These are phyloP conservation scores for Caenorhabditis virilis DNA, from an alignment of 2,888 invertebrate species.

Conservation along the genomic window DNA sequence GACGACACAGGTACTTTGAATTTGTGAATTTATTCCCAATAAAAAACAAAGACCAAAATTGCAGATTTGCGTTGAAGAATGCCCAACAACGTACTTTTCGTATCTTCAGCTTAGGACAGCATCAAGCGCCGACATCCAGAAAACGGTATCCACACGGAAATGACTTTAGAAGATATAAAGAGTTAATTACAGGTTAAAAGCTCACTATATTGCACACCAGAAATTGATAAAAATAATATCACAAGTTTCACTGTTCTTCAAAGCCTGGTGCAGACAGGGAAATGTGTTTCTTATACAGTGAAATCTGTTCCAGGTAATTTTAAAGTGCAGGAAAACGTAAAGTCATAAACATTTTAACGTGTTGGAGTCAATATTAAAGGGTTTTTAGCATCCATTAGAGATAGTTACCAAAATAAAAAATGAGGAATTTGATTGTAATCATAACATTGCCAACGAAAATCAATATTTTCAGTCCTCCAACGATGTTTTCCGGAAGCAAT, in stretches of 20 bases:
- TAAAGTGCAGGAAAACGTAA: too few species aligned
- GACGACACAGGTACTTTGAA: conserved; percentile 63
- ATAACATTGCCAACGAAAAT: too few species aligned
- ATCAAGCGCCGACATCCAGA: conserved; percentile 29
- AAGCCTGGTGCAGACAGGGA: conserved; percentile 41
- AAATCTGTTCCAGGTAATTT: conserved; percentile 56
- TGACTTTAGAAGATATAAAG: too few species aligned
- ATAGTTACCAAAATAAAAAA: too few species aligned
- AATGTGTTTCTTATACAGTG: conserved; percentile 62
- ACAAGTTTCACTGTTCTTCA: conserved; percentile 47
- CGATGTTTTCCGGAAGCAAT: conserved; percentile 62
- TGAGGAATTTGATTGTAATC: too few species aligned
- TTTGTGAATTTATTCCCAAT: too few species aligned
- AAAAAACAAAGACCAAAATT: conserved; percentile 8
- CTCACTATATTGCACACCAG: conserved; percentile 44
- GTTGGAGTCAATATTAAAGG: too few species aligned
- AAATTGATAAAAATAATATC: conserved; percentile 49
- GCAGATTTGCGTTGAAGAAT: conserved; percentile 63
- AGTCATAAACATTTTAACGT: too few species aligned
- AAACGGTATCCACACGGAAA: too few species aligned
- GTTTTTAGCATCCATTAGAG: too few species aligned
- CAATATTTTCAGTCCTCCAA: conserved; percentile 49
- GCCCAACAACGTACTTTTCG: conserved; percentile 59
- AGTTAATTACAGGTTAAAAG: too few species aligned
- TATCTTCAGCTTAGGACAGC: conserved; percentile 56